A percentile compares a stretch with the other conserved stretches of the same genome.
These are phyloP conservation scores for Platysternon megacephalum DNA, from an alignment of 2,113 vertebrate species.

Conservation along the genomic window DNA sequence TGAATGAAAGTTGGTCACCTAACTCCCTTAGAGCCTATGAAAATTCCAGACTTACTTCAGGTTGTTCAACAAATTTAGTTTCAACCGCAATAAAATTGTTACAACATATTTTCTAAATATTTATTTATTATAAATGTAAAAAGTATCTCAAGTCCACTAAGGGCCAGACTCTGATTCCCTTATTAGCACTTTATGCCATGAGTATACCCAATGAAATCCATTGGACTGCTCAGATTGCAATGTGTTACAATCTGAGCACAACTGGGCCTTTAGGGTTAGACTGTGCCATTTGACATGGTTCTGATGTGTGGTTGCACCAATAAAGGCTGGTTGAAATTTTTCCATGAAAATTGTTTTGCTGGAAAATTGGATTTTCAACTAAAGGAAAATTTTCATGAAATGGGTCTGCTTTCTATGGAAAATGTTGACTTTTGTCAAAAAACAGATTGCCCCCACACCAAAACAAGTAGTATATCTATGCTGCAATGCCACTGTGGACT, in stretches of 20 bases:
- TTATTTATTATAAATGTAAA: background rate
- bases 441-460: background rate
- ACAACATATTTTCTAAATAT: background rate
- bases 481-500: background rate
- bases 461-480: background rate
- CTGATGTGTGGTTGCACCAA: rapidly evolving
- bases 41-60: background rate
- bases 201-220: background rate
- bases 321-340: background rate
- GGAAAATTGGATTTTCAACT: background rate
- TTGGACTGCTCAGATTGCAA: too few species aligned
- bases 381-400: background rate
- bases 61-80: background rate
- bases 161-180: background rate
- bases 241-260: background rate
- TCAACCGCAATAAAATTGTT: background rate
- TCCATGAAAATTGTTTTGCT: background rate
- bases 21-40: background rate
- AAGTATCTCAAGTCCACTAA: rapidly evolving
- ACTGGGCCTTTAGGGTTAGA: rapidly evolving
- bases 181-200: background rate
- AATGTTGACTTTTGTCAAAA: background rate
- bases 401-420: background rate
- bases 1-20: rapidly evolving
- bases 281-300: rapidly evolving